phyloP scores from a whole-genome alignment of 2,797 vertebrate species.

The Alauda arvensis region DNA sequence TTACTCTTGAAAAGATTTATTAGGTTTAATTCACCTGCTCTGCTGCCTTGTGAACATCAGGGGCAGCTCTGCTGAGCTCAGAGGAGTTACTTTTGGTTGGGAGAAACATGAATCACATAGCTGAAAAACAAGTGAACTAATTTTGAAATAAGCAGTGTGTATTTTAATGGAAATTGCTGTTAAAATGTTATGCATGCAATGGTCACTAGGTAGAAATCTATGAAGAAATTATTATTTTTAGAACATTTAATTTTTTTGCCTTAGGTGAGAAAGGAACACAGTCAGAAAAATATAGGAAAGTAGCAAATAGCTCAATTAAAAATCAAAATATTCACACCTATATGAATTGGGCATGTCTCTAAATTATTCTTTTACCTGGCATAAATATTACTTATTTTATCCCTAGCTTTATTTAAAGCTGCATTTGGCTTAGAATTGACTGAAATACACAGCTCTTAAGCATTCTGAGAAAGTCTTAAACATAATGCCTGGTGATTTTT shows the following conservation, averaged over 20 bases:
- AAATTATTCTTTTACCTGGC: background rate
- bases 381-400: background rate
- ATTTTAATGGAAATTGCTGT: background rate
- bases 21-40: constrained; percentile 15
- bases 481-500: background rate
- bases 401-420: background rate
- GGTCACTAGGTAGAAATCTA: background rate
- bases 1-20: constrained; percentile 6
- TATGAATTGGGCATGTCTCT: background rate
- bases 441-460: background rate
- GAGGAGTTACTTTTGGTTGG: background rate
- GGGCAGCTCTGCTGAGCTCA: constrained; percentile 1
- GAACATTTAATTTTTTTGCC: background rate
- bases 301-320: background rate
- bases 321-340: background rate
- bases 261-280: background rate
- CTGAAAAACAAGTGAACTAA: background rate
- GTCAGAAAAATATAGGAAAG: background rate
- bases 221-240: background rate
- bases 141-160: background rate
- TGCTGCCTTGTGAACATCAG: background rate
- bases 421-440: background rate
- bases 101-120: background rate
- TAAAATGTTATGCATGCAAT: background rate
- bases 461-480: background rate